Base-by-base conservation (phyloP, 2,888 invertebrate species). In the Chalcosyrphus nemorum region DNA sequence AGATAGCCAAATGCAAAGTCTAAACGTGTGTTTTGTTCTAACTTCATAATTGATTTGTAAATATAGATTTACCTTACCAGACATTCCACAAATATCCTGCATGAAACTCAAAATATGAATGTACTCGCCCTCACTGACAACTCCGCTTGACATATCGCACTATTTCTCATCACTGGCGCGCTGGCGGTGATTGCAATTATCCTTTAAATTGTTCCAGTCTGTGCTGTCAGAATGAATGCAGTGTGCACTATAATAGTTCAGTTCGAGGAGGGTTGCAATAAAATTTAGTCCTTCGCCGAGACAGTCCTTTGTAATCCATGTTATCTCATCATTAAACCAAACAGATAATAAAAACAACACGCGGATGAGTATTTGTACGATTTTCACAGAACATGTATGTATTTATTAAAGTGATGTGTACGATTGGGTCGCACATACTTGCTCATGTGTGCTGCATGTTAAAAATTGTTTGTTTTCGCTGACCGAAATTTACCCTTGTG, bases 321-420 rank as follows among this genome's bases (percentile, higher is more conserved):
- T 76, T 70, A 81, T 81, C 76, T 81, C 76, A 81, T 76, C 76
- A 76, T 81, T 71, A 57, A 76, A 81, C 65, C 63, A 81, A 59
- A 61, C 38, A 66, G 43, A 74, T 54, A 61, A 72, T 61, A 74
- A 61, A 71, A 45, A 6, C 43, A 27, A 41, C 52, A 43, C 41
- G 47, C 29, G 15, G 24, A 15, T 9, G 29, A 27, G 15, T n/a
- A 24, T 38, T 2, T 35, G n/a, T 19, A 56, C 11, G 21, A 24
- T 54, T 24, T 24, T 1, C 32, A 41, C 4, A n/a, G 15, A 35
- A 35, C 24, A 24, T 9, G n/a, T 5, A 24, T 9, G n/a, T 2
- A 41, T 4, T 19, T 19, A 35, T n/a, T 45, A 29, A n/a, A n/a
- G n/a, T n/a, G n/a, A n/a, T n/a, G n/a, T n/a, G n/a, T n/a, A n/a